Conservation (phyloP, 2,888 invertebrate genomes). For the Tachina fera region DNA sequence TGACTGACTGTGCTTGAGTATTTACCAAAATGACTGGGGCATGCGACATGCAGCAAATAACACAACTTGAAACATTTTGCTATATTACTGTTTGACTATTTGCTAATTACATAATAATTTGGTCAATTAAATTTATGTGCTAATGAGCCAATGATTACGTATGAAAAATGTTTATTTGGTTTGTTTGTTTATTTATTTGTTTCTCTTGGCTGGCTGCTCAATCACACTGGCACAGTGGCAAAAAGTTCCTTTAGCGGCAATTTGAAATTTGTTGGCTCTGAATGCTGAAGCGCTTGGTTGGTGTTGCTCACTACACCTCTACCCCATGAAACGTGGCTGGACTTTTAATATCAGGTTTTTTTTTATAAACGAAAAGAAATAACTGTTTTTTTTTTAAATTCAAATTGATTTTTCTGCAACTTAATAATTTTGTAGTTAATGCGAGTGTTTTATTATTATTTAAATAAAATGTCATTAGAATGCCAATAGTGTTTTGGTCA, state of each 20-base stretch:
- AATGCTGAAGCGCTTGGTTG: constrained; percentile 2
- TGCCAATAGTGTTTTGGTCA: constrained; percentile 60
- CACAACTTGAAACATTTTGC: constrained; percentile 17
- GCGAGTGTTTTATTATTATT: not conserved
- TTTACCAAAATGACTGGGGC: constrained; percentile 40
- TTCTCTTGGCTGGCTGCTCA: constrained; percentile 13
- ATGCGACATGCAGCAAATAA: constrained; percentile 49
- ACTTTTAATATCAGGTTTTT: constrained; percentile 45
- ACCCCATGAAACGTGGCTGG: constrained; percentile 49
- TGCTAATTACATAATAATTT: constrained; percentile 81
- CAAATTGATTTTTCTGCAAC: constrained; percentile 50
- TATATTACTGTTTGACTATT: constrained; percentile 69
- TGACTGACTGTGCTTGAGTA: not conserved
- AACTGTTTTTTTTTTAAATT: constrained; percentile 44
- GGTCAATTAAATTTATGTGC: constrained; percentile 78
- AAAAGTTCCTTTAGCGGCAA: constrained; percentile 20
- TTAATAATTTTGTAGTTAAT: not conserved
- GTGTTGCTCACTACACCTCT: constrained; percentile 53
- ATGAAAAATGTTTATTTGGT: constrained; percentile 69
- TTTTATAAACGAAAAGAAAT: constrained; percentile 26
- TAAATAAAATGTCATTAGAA: constrained; percentile 62
- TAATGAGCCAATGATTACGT: constrained; percentile 78
- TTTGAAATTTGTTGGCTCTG: constrained; percentile 55
- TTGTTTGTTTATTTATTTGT: not conserved
- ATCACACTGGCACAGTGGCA: constrained; percentile 27